A percentile compares a stretch with the other conserved stretches of the same genome.
Conservation (phyloP, 2,113 vertebrate species). For the Corythoichthys intestinalis region DNA sequence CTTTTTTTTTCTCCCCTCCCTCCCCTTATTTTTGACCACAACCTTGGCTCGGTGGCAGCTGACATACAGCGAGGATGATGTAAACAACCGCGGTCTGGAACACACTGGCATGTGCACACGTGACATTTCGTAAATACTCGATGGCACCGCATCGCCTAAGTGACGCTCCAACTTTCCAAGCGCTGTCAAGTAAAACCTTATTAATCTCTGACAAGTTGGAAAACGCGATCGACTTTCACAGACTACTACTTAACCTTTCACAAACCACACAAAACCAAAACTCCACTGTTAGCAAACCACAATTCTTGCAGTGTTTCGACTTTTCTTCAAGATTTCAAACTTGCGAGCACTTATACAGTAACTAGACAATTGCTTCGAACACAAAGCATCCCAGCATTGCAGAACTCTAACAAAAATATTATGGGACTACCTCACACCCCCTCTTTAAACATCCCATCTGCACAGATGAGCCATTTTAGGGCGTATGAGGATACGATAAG, state of each 20-base stretch:
- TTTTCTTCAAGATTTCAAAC: slow-evolving; percentile 9
- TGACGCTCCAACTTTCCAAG: slow-evolving; percentile 18
- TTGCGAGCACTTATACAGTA: not conserved
- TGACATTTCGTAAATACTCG: slow-evolving; percentile 16
- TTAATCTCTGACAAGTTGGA: not conserved
- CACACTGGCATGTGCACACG: too few relatives aligned
- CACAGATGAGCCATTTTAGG: not conserved
- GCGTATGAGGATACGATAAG: not conserved
- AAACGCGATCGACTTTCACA: slow-evolving; percentile 8
- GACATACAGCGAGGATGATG: slow-evolving; percentile 33
- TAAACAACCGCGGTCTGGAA: slow-evolving; percentile 36
- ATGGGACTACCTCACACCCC: not conserved
- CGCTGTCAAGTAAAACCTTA: slow-evolving; percentile 8
- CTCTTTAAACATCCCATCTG: not conserved
- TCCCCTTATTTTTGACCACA: slow-evolving; percentile 12
- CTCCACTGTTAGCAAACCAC: slow-evolving; percentile 7
- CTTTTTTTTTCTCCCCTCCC: not conserved
- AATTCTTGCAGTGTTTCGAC: slow-evolving; percentile 10
- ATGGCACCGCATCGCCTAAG: slow-evolving; percentile 18
- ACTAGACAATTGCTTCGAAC: not conserved
- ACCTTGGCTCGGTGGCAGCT: slow-evolving; percentile 27
- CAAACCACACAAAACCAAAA: slow-evolving; percentile 18
- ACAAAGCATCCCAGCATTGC: not conserved
- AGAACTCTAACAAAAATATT: not conserved
- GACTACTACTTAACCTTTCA: slow-evolving; percentile 4